Evolutionary conservation across 2,797 vertebrate species (phyloP), one percentile per base, ranked within the genome.

Genomic region (Antrozous pallidus): DNA sequence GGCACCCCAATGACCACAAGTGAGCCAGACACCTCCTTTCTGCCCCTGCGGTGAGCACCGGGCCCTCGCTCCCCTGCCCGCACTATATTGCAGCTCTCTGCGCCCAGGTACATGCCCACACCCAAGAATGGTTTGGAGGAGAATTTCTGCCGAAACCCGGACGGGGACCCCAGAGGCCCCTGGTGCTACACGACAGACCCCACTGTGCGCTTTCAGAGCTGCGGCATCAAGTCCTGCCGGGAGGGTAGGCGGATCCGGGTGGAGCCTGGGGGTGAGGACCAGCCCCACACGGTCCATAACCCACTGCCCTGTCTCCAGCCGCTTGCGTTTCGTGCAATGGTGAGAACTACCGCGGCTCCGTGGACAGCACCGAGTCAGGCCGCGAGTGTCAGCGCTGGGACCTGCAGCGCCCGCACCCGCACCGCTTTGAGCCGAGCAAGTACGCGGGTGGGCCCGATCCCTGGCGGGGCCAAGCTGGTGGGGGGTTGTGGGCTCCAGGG

Each of bases 301-400:
- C 7, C 84, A 36, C 36, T 33, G 36, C 20, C 38, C 31, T 61
- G 5, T 70, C 90, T 83, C 90, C 97, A 99, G 99, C 98, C 5
- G 97, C 98, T 3, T 99, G 99, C 63, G 97, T 99, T 95, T 98
- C 98, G 4, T 99, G 99, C 96, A 99, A 99, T 0, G 99, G 99
- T 1, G 99, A 99, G 96, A 99, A 99, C 90, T 99, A 99, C 97
- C 98, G 98, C 0, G 99, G 99, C 0, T 97, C 98, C 0, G 98
- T 99, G 73, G 99, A 99, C 97, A 98, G 98, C 97, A 99, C 99
- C 0, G 98, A 99, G 87, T 99, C 92, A 0, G 99, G 99, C 56
- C 98, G 61, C 0, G 99, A 99, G 97, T 99, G 99, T 97, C 99
- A 99, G 97, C 98, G 99, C 96, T 99, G 99, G 99, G 99, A 99